Evolutionary conservation across 2,888 invertebrate species (phyloP).

Genomic region (Phyllotreta striolata): DNA sequence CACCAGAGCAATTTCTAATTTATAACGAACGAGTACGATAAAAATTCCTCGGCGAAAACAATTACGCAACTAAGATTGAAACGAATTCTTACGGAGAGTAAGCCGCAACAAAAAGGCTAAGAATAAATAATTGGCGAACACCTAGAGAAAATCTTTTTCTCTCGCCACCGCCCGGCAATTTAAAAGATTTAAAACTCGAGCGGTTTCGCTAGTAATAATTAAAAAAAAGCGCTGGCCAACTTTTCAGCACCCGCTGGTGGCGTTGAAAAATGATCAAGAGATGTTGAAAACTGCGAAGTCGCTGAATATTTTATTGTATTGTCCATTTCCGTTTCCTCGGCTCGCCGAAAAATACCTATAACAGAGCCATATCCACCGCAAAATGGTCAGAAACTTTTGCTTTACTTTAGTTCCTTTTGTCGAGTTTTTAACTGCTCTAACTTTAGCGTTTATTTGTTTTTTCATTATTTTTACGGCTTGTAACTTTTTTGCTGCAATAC

Average conservation of each 20-base stretch:
- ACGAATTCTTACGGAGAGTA: slow-evolving; percentile 9
- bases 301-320: slow-evolving; percentile 18
- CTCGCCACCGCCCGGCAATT: slow-evolving; percentile 18
- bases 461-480: too few relatives aligned
- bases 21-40: slow-evolving; percentile 4
- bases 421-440: too few relatives aligned
- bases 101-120: slow-evolving; percentile 17
- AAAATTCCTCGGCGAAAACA: slow-evolving; percentile 20
- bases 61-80: slow-evolving; percentile 24
- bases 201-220: slow-evolving; percentile 14
- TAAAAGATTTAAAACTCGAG: slow-evolving; percentile 20
- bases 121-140: slow-evolving; percentile 23
- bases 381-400: too few relatives aligned
- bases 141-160: slow-evolving; percentile 22
- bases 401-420: too few relatives aligned
- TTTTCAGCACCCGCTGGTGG: slow-evolving; percentile 15
- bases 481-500: too few relatives aligned
- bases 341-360: too few relatives aligned
- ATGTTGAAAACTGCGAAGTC: slow-evolving; percentile 10
- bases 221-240: slow-evolving; percentile 12
- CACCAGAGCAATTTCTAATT: slow-evolving; percentile 18
- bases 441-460: too few relatives aligned
- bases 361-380: too few relatives aligned
- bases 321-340: too few relatives aligned
- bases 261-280: slow-evolving; percentile 13